A percentile compares a stretch with the other conserved stretches of the same genome.
Conservation (phyloP, 2,113 vertebrate species). For the Atherinomorus stipes region DNA sequence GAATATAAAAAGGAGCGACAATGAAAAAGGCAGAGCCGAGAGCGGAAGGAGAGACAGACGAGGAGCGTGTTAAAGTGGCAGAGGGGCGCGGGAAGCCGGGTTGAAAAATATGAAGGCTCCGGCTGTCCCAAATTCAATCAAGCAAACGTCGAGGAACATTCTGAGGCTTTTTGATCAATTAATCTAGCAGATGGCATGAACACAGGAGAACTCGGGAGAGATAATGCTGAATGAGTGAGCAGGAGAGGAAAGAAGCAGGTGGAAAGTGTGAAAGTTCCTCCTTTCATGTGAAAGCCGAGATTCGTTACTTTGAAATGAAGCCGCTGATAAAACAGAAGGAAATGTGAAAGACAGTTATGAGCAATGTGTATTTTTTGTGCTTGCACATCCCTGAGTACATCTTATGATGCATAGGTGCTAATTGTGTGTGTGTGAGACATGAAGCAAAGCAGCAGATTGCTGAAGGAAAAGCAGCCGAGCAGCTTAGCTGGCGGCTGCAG, state of each 20-base stretch:
- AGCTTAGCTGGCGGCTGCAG: conserved; percentile 44
- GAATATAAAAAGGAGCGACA: conserved; percentile 53
- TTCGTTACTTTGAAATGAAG: conserved; percentile 56
- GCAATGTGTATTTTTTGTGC: conserved; percentile 1
- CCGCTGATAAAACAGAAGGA: conserved; percentile 41
- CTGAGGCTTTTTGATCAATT: conserved; percentile 78
- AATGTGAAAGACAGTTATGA: conserved; percentile 21
- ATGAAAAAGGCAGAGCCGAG: conserved; percentile 36
- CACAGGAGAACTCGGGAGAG: conserved; percentile 43
- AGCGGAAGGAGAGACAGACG: conserved; percentile 35
- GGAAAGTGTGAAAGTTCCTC: conserved; percentile 62
- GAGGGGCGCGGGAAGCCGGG: conserved; percentile 18
- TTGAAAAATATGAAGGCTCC: conserved; percentile 45
- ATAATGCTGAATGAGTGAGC: conserved; percentile 52
- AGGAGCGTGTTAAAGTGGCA: conserved; percentile 37
- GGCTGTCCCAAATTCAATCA: conserved; percentile 74
- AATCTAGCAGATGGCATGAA: conserved; percentile 71
- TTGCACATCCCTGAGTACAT: not conserved
- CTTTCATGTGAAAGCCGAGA: conserved; percentile 67
- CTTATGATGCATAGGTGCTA: not conserved
- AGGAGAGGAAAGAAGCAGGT: conserved; percentile 61
- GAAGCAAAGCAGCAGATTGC: conserved; percentile 33
- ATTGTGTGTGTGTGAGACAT: conserved; percentile 16
- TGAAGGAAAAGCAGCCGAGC: conserved; percentile 36
- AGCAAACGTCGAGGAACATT: conserved; percentile 69